Evolutionary conservation across 2,888 invertebrate genomes (phyloP).

Genomic region (Apantesis nais): DNA sequence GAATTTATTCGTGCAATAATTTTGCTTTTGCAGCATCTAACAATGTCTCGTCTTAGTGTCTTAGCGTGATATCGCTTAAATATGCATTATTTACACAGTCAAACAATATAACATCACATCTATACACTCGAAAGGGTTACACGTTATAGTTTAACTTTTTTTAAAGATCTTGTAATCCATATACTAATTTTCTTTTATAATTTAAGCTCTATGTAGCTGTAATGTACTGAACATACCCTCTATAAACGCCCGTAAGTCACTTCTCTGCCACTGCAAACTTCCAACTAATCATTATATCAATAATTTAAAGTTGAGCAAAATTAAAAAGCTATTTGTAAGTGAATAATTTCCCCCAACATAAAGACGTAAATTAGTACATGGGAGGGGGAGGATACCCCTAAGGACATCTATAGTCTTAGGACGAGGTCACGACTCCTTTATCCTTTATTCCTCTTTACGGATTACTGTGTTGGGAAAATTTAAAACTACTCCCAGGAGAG

Average conservation of each 20-base stretch:
- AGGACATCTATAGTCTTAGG: not conserved
- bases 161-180: no score
- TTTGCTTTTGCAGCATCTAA: not conserved
- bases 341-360: not conserved
- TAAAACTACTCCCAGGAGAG: not conserved
- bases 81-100: no score
- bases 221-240: not conserved
- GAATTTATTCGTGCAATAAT: not conserved
- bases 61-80: no score
- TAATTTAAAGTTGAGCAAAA: not conserved
- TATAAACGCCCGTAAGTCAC: not conserved
- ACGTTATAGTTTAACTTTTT: no score
- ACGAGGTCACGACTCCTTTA: not conserved
- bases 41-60: no score
- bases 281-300: not conserved
- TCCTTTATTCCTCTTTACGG: not conserved
- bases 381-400: not conserved
- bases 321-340: not conserved
- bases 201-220: no score
- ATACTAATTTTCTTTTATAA: no score
- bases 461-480: not conserved
- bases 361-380: not conserved
- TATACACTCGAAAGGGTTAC: no score
- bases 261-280: not conserved
- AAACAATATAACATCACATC: no score